Percentiles rank a stretch among this genome's conserved stretches.
Conservation (phyloP, 2,113 vertebrate species). For the Amazona guildingii region DNA sequence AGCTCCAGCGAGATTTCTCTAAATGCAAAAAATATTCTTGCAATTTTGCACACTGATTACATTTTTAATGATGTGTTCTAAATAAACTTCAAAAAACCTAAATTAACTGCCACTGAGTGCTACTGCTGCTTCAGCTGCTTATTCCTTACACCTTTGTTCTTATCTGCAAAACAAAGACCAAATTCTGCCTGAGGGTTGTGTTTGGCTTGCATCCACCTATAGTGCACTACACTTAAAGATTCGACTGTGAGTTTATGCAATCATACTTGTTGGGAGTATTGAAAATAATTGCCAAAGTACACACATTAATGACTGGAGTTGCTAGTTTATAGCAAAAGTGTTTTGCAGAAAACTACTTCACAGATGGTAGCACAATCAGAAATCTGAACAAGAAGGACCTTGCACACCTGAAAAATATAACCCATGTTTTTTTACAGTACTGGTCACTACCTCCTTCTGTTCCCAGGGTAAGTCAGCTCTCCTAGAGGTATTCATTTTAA, state of each 20-base stretch:
- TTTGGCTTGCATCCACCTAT: background rate
- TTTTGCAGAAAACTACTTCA: background rate
- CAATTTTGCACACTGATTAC: background rate
- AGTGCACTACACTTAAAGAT: background rate
- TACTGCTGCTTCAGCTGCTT: conserved; percentile 4
- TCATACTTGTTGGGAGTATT: background rate
- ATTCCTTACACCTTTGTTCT: background rate
- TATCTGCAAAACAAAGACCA: background rate
- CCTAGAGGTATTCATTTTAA: background rate
- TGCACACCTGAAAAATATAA: background rate
- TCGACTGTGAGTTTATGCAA: background rate
- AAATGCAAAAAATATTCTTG: background rate
- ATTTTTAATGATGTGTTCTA: background rate
- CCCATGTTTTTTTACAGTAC: background rate
- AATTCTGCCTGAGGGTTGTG: background rate
- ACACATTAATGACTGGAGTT: background rate
- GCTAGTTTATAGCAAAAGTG: background rate
- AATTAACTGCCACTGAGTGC: background rate
- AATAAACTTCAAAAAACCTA: conserved; percentile 12
- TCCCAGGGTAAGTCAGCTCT: background rate
- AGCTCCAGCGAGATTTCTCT: background rate
- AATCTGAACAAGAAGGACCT: background rate
- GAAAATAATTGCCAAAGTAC: background rate
- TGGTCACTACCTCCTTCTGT: background rate
- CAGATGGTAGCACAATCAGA: background rate